phyloP scores from a whole-genome alignment of 2,888 invertebrate species.

The Mimachlamys varia region DNA sequence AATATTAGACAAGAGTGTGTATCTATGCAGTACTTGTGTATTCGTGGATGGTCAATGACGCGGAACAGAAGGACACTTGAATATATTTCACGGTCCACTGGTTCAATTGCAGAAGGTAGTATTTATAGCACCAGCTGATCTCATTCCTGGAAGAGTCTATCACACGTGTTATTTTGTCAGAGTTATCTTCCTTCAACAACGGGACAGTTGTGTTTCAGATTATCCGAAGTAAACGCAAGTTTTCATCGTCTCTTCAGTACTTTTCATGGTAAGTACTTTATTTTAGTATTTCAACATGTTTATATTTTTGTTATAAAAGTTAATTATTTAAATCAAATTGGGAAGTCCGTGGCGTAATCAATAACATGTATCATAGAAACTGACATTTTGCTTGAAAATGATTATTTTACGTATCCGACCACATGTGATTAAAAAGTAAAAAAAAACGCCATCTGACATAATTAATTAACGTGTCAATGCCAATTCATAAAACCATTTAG shows the following conservation, averaged over 20 bases:
- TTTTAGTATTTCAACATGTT: too few species aligned
- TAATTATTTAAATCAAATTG: too few species aligned
- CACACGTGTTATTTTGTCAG: background rate
- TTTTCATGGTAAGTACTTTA: too few species aligned
- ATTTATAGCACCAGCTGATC: background rate
- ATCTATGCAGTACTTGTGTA: conserved; percentile 6
- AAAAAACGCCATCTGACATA: too few species aligned
- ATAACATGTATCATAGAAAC: too few species aligned
- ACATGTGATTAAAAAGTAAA: too few species aligned
- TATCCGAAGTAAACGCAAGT: background rate
- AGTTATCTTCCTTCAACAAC: conserved; percentile 10
- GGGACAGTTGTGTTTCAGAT: background rate
- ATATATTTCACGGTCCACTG: conserved; percentile 2
- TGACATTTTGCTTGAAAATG: too few species aligned
- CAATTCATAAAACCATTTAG: too few species aligned
- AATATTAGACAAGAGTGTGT: background rate
- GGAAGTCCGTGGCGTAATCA: too few species aligned
- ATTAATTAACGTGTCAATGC: too few species aligned
- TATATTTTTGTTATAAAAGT: too few species aligned
- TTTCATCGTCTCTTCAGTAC: background rate
- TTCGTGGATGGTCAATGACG: background rate
- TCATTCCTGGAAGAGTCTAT: background rate
- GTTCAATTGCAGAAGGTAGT: background rate
- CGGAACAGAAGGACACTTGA: background rate
- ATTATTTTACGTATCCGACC: too few species aligned